Conservation (phyloP, 2,113 vertebrate species). For the Corydoras maculifer region DNA sequence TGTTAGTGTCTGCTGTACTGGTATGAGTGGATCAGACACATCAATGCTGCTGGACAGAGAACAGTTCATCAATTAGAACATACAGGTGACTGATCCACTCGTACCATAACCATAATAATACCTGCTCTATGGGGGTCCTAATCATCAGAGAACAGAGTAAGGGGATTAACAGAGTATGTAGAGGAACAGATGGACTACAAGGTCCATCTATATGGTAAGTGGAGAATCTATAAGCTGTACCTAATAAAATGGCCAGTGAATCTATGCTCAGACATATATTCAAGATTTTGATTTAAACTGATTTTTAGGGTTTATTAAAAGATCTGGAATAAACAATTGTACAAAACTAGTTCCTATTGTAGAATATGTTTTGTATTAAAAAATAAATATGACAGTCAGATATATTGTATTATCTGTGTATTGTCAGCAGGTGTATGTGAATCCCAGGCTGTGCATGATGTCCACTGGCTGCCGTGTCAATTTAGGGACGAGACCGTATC, state of each 20-base stretch:
- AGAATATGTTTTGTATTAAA: too few species aligned
- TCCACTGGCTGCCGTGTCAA: conserved; percentile 59
- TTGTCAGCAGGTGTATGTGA: conserved; percentile 43
- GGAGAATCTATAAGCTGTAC: not conserved
- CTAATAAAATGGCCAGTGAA: not conserved
- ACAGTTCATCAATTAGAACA: too few species aligned
- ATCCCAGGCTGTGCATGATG: conserved; percentile 33
- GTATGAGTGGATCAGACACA: too few species aligned
- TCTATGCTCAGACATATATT: too few species aligned
- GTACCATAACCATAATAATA: too few species aligned
- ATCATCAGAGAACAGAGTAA: too few species aligned
- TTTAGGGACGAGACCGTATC: conserved; percentile 56
- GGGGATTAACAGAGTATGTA: not conserved
- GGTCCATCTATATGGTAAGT: not conserved
- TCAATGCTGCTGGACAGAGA: too few species aligned
- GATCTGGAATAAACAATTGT: too few species aligned
- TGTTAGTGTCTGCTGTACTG: too few species aligned
- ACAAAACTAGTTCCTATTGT: too few species aligned
- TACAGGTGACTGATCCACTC: too few species aligned
- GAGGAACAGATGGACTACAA: not conserved
- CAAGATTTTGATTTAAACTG: not conserved
- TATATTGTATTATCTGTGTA: not conserved
- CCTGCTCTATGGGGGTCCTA: not conserved
- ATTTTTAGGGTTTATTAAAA: too few species aligned
- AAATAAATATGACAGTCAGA: not conserved